These are phyloP conservation scores for Noctua janthe DNA, from an alignment of 2,888 invertebrate species.

Conservation along the genomic window DNA sequence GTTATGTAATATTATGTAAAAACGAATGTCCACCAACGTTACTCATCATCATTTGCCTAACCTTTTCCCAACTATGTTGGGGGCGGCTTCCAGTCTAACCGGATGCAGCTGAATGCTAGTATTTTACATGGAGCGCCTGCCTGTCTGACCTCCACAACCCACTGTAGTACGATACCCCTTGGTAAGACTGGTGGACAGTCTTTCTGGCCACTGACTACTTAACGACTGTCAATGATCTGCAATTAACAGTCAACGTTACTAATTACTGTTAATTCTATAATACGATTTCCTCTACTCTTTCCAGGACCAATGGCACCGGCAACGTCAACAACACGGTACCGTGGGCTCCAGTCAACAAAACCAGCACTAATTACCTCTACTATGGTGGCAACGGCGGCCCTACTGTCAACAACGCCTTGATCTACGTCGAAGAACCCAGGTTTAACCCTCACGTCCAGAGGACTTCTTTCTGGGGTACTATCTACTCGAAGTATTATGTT, in stretches of 20 bases:
- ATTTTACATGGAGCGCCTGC: no score
- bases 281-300: not conserved
- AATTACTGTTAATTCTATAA: not conserved
- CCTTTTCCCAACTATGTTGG: no score
- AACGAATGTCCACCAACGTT: not conserved
- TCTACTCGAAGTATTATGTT: conserved; percentile 73
- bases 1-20: not conserved
- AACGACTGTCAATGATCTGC: no score
- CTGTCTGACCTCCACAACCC: no score
- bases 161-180: no score
- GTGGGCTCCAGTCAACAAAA: conserved; percentile 68
- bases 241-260: not conserved
- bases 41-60: not conserved
- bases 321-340: conserved; percentile 22
- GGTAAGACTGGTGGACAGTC: no score
- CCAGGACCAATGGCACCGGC: conserved; percentile 26
- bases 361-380: conserved; percentile 68
- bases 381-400: conserved; percentile 68
- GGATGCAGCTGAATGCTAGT: no score
- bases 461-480: conserved; percentile 74
- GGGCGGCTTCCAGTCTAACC: no score
- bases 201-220: no score
- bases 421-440: conserved; percentile 63
- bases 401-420: conserved; percentile 32
- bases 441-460: conserved; percentile 74